phyloP scores from a whole-genome alignment of 2,888 invertebrate genomes.

The Rhyacophila evoluta region DNA sequence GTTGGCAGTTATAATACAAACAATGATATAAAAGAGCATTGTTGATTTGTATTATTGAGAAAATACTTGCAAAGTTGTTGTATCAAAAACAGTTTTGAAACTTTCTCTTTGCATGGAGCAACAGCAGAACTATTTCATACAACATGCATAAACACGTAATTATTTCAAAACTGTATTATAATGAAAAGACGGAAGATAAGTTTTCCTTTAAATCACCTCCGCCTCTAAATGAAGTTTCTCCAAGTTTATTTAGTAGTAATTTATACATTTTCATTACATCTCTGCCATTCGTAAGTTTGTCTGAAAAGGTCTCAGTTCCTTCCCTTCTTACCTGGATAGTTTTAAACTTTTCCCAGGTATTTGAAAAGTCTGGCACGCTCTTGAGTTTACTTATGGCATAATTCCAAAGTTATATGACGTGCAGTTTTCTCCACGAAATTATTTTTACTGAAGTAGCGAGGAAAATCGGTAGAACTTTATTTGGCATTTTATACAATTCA shows the following conservation, averaged over 20 bases:
- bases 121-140: no score
- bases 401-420: conserved; percentile 17
- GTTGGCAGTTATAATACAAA: not conserved
- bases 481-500: not conserved
- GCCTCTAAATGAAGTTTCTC: not conserved
- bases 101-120: not conserved
- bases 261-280: conserved; percentile 24
- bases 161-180: not conserved
- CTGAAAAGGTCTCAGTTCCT: not conserved
- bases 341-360: conserved; percentile 5
- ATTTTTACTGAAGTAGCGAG: not conserved
- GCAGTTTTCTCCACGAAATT: not conserved
- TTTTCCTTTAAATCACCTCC: not conserved
- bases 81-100: not conserved
- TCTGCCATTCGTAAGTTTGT: conserved; percentile 3
- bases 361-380: conserved; percentile 3
- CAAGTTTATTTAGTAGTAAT: conserved; percentile 1
- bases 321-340: not conserved
- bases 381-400: conserved; percentile 8
- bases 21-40: not conserved
- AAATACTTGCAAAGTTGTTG: no score
- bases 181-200: not conserved
- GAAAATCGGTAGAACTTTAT: not conserved
- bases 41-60: no score
- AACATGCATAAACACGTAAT: not conserved